Evolutionary conservation across 2,113 vertebrate genomes (phyloP).

Genomic region (Ascaphus truei): DNA sequence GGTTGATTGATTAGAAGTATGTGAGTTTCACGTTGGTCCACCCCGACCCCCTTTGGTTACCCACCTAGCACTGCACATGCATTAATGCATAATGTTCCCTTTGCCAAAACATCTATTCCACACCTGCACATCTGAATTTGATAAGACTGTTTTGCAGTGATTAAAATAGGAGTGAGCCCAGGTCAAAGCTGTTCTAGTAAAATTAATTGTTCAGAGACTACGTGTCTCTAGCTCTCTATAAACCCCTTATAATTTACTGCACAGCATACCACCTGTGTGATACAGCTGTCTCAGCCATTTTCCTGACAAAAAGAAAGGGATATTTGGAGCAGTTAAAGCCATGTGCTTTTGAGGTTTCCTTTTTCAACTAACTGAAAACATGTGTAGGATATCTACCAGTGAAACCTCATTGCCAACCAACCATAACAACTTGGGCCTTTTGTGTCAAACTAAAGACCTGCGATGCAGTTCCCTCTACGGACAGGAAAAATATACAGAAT

Average conservation of each 20-base stretch:
- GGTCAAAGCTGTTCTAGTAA: conserved; percentile 50
- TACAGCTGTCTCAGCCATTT: conserved; percentile 51
- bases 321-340: conserved; percentile 46
- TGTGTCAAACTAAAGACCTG: conserved; percentile 3
- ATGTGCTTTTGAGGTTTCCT: conserved; percentile 46
- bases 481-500: conserved; percentile 26
- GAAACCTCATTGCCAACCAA: conserved; percentile 13
- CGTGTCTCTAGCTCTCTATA: conserved; percentile 50
- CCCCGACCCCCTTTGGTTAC: background rate
- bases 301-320: conserved; percentile 40
- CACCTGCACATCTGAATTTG: conserved; percentile 51
- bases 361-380: conserved; percentile 55
- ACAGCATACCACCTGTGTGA: conserved; percentile 45
- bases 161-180: conserved; percentile 46
- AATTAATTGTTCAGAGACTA: conserved; percentile 57
- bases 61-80: background rate
- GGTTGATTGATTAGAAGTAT: conserved; percentile 27
- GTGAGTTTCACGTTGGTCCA: background rate
- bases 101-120: conserved; percentile 40
- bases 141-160: conserved; percentile 54
- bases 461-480: background rate
- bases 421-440: conserved; percentile 8
- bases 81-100: background rate
- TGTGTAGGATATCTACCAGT: conserved; percentile 21
- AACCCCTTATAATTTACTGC: conserved; percentile 49